These are phyloP conservation scores for Entomobrya multifasciata DNA, from an alignment of 2,888 invertebrate species.

Conservation along the genomic window DNA sequence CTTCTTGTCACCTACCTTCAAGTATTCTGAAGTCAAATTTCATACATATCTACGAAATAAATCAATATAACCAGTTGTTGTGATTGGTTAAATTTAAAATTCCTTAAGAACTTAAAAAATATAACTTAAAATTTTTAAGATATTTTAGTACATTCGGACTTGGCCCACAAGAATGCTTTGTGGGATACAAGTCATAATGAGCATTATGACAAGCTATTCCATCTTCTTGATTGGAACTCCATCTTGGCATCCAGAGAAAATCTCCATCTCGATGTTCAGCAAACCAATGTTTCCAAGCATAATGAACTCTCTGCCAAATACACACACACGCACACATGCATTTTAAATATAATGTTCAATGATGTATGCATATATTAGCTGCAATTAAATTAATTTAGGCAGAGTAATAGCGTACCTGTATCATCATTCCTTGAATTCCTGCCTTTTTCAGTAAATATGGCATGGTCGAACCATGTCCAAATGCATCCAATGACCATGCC, in stretches of 20 bases:
- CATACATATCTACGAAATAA: conserved; percentile 84
- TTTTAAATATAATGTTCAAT: no score
- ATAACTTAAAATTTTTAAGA: neutral
- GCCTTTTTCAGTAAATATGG: conserved; percentile 90
- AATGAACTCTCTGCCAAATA: conserved; percentile 88
- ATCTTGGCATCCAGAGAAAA: conserved; percentile 94
- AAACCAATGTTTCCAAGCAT: conserved; percentile 97
- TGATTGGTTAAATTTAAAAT: no score
- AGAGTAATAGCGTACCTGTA: no score
- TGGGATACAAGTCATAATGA: conserved; percentile 97
- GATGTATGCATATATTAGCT: no score
- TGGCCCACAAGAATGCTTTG: conserved; percentile 94
- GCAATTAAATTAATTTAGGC: no score
- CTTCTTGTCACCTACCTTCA: conserved; percentile 51
- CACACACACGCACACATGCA: no score
- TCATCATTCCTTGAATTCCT: conserved; percentile 91
- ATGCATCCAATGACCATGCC: no score
- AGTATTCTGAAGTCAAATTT: conserved; percentile 94
- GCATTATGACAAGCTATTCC: conserved; percentile 94
- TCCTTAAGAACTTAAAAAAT: no score
- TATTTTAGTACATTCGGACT: conserved; percentile 86
- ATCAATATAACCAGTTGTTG: no score
- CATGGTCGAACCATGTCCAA: no score
- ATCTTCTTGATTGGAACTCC: conserved; percentile 83
- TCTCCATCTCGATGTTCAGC: conserved; percentile 92